A percentile compares a stretch with the other conserved stretches of the same genome.
Conservation (phyloP, 2,888 invertebrate genomes). For the Drosophila rubida region DNA sequence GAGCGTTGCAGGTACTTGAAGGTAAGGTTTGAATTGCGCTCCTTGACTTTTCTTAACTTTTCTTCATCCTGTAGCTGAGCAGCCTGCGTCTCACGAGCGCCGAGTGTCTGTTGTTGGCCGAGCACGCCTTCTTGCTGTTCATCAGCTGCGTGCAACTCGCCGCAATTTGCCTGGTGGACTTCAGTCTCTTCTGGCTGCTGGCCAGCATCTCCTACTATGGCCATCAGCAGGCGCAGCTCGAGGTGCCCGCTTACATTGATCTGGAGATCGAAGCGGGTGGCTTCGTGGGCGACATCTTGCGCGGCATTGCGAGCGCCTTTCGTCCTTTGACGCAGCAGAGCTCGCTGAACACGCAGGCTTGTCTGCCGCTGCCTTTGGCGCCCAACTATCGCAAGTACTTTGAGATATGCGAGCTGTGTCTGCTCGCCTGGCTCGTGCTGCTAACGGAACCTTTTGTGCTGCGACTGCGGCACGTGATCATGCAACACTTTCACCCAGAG, state of each 20-base stretch:
- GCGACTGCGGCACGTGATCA: conserved; percentile 90
- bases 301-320: conserved; percentile 87
- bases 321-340: conserved; percentile 86
- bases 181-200: conserved; percentile 92
- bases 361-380: conserved; percentile 90
- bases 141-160: conserved; percentile 89
- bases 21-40: conserved; percentile 82
- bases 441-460: conserved; percentile 92
- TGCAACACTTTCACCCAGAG: conserved; percentile 91
- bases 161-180: conserved; percentile 91
- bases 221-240: conserved; percentile 85
- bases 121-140: conserved; percentile 86
- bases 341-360: conserved; percentile 88
- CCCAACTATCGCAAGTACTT: conserved; percentile 88
- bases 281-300: conserved; percentile 88
- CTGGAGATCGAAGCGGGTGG: conserved; percentile 89
- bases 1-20: conserved; percentile 88
- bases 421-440: conserved; percentile 89
- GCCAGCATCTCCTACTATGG: conserved; percentile 86
- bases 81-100: conserved; percentile 71
- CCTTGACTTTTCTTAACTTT: neutral
- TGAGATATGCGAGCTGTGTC: conserved; percentile 88
- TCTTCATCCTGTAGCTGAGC: conserved; percentile 66
- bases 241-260: conserved; percentile 86
- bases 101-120: conserved; percentile 74